Evolutionary conservation across 1,140 invertebrate genomes (phyloP), one percentile per base, ranked within the genome.

Genomic region (Ceratitis capitata): DNA sequence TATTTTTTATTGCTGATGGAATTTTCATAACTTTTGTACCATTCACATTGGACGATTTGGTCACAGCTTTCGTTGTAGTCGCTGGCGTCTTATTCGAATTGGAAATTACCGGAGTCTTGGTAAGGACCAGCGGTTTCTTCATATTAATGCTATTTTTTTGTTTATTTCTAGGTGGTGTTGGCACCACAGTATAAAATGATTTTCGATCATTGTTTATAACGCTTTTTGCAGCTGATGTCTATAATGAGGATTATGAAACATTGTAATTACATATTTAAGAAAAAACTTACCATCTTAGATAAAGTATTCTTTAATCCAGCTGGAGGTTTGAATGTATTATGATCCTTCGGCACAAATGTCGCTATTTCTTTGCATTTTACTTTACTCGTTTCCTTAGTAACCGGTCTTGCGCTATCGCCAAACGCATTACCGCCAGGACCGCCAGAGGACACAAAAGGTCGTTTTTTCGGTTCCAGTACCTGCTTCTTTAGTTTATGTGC

Each of bases 151-250:
- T 4, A 69, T 64, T 64, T 35, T 86, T 14, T 23, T 26, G 42
- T 74, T 86, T 86, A 51, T 84, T 58, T 53, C 42, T 85, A 6
- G 83, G 85, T 23, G 85, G 85, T 49, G 85, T 86, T 47, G 83
- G 85, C 6, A 84, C 83, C 3, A 51, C 49, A n/a, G 85, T 86
- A 3, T 86, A 86, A 35, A 84, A 74, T 6, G 85, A 86, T 45
- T 84, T 49, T 29, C 85, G 42, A n/a, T 45, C 23, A 49, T 45
- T 19, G 32, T 14, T 19, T 39, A 56, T 19, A 10, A 35, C 7
- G 1, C 12, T n/a, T 49, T 84, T 74, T 29, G n/a, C 49, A 47
- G 84, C 53, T 42, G 58, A 51, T 16, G 56, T 82, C 32, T 56
- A 32, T 0, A 85, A 85, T 16, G 23, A 29, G 56, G 58, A 85